Base-by-base conservation (phyloP, 2,113 vertebrate species). In the Cyprinus carpio region DNA sequence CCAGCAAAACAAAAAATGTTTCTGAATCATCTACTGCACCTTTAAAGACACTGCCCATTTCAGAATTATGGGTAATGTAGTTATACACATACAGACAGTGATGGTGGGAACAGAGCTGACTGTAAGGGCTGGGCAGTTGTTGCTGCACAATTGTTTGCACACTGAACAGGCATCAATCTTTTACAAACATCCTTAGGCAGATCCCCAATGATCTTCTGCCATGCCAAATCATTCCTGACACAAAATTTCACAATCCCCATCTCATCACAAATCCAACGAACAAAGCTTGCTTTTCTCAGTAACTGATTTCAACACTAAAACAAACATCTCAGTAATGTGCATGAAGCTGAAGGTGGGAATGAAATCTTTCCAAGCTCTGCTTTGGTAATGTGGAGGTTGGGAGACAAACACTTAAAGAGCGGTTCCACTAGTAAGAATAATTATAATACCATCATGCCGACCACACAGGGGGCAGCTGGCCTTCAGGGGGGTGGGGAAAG, bases 141-240 rank as follows among this genome's bases (percentile, higher is more conserved):
- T 75, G 6, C 37, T 25, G 40, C 56, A 60, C 20, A 67, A 74
- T 25, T 58, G 81, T 76, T 71, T 71, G 37, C 75, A 40, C 58
- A 81, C 49, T n/a, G 29, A 82, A 51, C 60, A 46, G 10, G 18
- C 29, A 87, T 23, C 20, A 46, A 85, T 86, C 82, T 83, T 54
- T 76, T 75, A 81, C 84, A 89, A 91, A 90, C 88, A 89, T 87
- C 75, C 85, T 84, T 87, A 58, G 76, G 60, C 25, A 31, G 16
- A 71, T 67, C 27, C 25, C 37, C 16, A 40, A 25, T 46, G 25
- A 37, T 62, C 27, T 58, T 6, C 81, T 75, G 69, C 29, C 40
- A 60, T 23, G 4, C 64, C 16, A 46, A 60, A 67, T 23, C 40
- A 58, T 43, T 79, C 11, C 62, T 54, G 54, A 31, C 49, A 43